Percentiles rank a stretch among this genome's conserved stretches.
These are phyloP conservation scores for Nymphalis io DNA, from an alignment of 1,140 invertebrate genomes.

Conservation along the genomic window DNA sequence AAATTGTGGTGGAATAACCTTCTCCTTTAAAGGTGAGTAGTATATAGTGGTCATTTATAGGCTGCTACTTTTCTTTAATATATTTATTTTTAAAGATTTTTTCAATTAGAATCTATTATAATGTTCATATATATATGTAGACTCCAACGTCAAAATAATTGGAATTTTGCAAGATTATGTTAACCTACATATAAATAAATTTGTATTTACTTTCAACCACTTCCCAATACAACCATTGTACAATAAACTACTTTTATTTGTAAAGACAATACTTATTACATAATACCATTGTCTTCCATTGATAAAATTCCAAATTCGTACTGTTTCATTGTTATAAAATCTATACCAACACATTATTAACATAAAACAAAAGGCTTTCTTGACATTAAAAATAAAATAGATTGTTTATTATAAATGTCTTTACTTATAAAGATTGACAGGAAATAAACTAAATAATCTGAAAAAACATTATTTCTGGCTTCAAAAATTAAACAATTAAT, in stretches of 20 bases:
- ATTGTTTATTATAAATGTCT: not conserved
- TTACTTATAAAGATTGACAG: too few relatives aligned
- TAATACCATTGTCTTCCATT: conserved; percentile 44
- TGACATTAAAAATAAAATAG: conserved; percentile 6
- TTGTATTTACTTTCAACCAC: conserved; percentile 4
- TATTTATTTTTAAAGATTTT: too few relatives aligned
- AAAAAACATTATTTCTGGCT: too few relatives aligned
- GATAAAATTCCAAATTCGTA: conserved; percentile 43
- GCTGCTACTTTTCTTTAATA: too few relatives aligned
- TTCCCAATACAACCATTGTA: conserved; percentile 11
- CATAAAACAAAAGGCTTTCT: conserved; percentile 19
- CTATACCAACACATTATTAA: conserved; percentile 12
- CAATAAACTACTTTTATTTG: conserved; percentile 21
- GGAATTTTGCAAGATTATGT: not conserved
- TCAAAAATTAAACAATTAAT: too few relatives aligned
- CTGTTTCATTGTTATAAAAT: conserved; percentile 34
- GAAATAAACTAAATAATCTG: too few relatives aligned
- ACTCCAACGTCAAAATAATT: not conserved
- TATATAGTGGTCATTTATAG: too few relatives aligned
- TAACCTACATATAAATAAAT: conserved; percentile 13
- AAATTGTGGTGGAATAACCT: too few relatives aligned
- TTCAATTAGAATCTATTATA: too few relatives aligned
- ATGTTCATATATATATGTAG: not conserved
- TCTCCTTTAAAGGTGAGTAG: too few relatives aligned
- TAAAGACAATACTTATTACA: conserved; percentile 38